These are phyloP conservation scores for Eugnorisma glareosa DNA, from an alignment of 2,888 invertebrate species.

Conservation along the genomic window DNA sequence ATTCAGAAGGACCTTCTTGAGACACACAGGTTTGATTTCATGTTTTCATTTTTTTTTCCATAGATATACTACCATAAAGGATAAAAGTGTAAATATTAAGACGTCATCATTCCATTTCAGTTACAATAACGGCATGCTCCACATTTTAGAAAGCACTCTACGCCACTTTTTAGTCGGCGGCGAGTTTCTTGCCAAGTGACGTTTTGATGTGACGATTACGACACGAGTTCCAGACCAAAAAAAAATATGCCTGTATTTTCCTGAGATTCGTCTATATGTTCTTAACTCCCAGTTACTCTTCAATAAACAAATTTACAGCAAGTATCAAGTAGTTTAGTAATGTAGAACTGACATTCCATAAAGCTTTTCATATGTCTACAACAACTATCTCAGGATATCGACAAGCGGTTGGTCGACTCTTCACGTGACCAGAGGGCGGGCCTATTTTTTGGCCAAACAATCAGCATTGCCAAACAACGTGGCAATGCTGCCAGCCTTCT, in stretches of 20 bases:
- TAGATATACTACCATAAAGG: constrained; percentile 4
- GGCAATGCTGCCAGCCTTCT: no score
- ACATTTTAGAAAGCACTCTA: constrained; percentile 69
- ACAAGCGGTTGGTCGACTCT: no score
- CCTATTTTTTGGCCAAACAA: no score
- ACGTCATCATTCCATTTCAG: constrained; percentile 60
- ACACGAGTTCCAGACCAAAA: not conserved
- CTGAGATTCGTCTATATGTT: not conserved
- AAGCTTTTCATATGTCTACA: not conserved
- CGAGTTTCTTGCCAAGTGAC: constrained; percentile 41
- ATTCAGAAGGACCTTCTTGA: not conserved
- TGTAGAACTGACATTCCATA: not conserved
- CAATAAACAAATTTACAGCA: not conserved
- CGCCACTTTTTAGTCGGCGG: constrained; percentile 53
- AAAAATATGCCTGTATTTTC: not conserved
- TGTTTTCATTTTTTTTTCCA: not conserved
- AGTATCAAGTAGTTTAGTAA: no score
- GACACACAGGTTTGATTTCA: not conserved
- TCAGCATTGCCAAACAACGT: no score
- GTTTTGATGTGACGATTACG: constrained; percentile 50
- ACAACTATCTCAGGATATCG: no score
- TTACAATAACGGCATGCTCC: constrained; percentile 55
- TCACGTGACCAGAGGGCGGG: no score
- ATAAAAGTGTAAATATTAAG: constrained; percentile 43
- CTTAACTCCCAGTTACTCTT: no score